Base-by-base conservation (phyloP, 92 coral and sea anemone genomes). In the Phenganax stokvisi region DNA sequence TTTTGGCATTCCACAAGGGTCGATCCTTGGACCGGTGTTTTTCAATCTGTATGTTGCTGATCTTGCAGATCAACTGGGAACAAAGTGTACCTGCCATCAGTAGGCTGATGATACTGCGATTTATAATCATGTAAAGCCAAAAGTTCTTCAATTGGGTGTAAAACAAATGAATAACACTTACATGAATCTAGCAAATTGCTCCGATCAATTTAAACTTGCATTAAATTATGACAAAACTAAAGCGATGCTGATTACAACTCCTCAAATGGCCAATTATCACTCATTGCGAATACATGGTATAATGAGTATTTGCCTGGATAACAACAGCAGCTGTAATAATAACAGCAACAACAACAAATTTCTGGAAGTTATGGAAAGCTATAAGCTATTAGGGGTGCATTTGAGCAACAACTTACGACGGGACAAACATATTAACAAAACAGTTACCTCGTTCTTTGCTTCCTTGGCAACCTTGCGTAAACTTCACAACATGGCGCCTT, bases 231-330 rank as follows among this genome's bases (percentile, higher is more conserved):
- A 80, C 8, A 81, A 70, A 68, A 81, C 78, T 13, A 55, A 81
- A 81, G 67, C 85, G 57, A 12, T 81, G 85, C 77, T 81, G 61
- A 81, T 71, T 66, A 80, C 84, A 67, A 80, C 84, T 13, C 52
- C 85, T 12, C 85, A 81, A 81, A 81, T 81, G 85, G 79, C 85
- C 9, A 71, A 55, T 67, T 81, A 81, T 10, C 79, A 81, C 75
- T 71, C 85, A 70, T 56, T 81, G 54, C 77, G 76, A 69, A 72
- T 57, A 6, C 57, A 16, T 37, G 77, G 58, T 9, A 37, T 13
- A 3, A 70, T 51, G 56, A 31, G 1, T 8, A 51, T 31, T 27
- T 12, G 2, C 56, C 4, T 72, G 17, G 57, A 72, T 4, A 72
- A 47, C 25, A 72, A 72, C 58, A n/a, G 2, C 57, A 54, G 55